phyloP scores from a whole-genome alignment of 2,797 vertebrate genomes.

The Thripadectes ignobilis region DNA sequence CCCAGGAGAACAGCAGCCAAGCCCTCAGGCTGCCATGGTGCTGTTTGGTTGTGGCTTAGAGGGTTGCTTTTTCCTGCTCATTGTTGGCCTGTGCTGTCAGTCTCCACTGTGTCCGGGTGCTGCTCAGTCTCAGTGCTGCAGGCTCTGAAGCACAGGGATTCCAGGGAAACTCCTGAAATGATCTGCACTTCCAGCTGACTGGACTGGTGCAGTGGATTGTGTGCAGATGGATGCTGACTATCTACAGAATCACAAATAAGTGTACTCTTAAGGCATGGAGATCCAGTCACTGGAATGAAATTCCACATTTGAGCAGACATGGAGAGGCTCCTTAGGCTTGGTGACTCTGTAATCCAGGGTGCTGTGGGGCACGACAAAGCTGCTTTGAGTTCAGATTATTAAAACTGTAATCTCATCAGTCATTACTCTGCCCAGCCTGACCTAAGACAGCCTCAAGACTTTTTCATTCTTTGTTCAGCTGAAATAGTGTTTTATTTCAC shows the following conservation, averaged over 20 bases:
- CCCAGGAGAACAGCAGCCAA: rapidly evolving
- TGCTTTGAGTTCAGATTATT: neutral
- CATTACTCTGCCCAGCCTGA: neutral
- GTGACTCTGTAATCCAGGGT: neutral
- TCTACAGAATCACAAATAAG: neutral
- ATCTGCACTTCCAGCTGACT: neutral
- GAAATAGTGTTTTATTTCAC: neutral
- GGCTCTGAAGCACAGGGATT: neutral
- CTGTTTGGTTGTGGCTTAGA: neutral
- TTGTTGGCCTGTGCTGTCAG: neutral
- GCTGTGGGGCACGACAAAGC: neutral
- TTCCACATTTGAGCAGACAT: neutral
- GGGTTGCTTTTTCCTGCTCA: rapidly evolving
- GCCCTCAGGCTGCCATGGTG: neutral
- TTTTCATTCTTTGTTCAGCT: neutral
- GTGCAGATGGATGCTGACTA: neutral
- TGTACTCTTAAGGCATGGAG: neutral
- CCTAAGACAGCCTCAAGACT: neutral
- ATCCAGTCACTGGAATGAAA: neutral
- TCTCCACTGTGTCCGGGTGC: rapidly evolving
- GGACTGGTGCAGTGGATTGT: neutral
- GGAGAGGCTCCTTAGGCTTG: neutral
- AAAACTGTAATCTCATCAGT: neutral
- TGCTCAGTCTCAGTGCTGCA: neutral
- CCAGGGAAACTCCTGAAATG: neutral